phyloP scores from a whole-genome alignment of 1,140 invertebrate species.

The Drosophila sproati region DNA sequence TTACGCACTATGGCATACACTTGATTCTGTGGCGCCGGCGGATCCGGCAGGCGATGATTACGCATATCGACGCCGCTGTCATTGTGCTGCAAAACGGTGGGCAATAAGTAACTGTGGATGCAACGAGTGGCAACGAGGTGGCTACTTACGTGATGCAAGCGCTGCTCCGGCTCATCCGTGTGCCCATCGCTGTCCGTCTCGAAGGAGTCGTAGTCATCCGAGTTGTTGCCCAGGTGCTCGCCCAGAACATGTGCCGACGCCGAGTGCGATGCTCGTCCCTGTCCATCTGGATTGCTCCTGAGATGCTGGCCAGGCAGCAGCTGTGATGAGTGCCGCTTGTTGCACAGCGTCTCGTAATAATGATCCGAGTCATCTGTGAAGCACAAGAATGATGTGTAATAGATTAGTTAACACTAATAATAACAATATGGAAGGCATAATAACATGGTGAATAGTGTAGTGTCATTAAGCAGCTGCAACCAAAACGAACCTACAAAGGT shows the following conservation, averaged over 20 bases:
- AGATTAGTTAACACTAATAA: neutral
- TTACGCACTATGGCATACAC: conserved; percentile 86
- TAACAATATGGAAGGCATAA: too few relatives aligned
- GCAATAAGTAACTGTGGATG: neutral
- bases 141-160: conserved; percentile 63
- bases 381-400: neutral
- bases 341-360: conserved; percentile 86
- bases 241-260: conserved; percentile 67
- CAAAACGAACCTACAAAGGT: conserved; percentile 78
- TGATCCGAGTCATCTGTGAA: conserved; percentile 86
- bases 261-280: conserved; percentile 55
- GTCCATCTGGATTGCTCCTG: conserved; percentile 27
- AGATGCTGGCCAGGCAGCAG: conserved; percentile 49
- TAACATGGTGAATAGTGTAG: neutral
- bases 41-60: conserved; percentile 86
- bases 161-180: conserved; percentile 85
- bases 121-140: neutral
- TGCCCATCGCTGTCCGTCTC: conserved; percentile 87
- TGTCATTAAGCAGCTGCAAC: neutral
- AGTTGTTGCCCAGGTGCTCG: conserved; percentile 55
- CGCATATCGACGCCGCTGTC: conserved; percentile 86
- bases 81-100: conserved; percentile 67
- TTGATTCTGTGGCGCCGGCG: conserved; percentile 85
- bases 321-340: conserved; percentile 73
- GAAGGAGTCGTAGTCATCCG: conserved; percentile 88